Evolutionary conservation across 2,888 invertebrate genomes (phyloP), one percentile per base, ranked within the genome.

Genomic region (Acanthoscelides obtectus): DNA sequence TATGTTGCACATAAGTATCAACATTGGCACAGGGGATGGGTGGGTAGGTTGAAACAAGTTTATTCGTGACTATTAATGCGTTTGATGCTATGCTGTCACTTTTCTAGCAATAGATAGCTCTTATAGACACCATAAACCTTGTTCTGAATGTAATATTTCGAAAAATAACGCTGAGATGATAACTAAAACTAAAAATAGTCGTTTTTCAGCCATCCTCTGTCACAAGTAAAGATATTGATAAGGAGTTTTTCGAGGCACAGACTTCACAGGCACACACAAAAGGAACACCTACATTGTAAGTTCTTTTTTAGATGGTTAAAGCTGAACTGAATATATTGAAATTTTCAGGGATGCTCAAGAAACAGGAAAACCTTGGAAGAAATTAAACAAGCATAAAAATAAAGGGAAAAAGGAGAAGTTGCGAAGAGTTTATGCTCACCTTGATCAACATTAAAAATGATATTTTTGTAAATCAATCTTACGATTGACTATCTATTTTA

Each of bases 351-450:
- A 66, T 8, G 5, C 22, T 2, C 20, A 2, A 17, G n/a, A 20
- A 21, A 63, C 45, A 4, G 87, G 86, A 22, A 92, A 94, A 81
- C 92, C 92, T 0, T 94, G 93, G 91, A 96, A 96, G 83, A 89
- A 90, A 75, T 89, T 91, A 83, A 95, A 95, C 84, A 94, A 92
- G 84, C 95, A 96, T 83, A 90, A 91, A 45, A 97, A 98, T 83
- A 93, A 93, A 81, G 95, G 95, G 78, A 97, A 96, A 83, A 92
- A 93, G 73, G 97, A 98, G 84, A 99, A 99, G 84, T 86, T 96
- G n/a, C 88, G 98, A 80, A 88, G 94, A 81, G 90, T 95, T 63
- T 97, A 95, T 85, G 88, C 90, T 65, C 92, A 97, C 86, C 88
- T 96, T 70, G 97, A 98, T 85, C 89, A 93, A 84, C 93, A 94